Evolutionary conservation across 1,140 invertebrate species (phyloP).

Genomic region (Ruditapes philippinarum): DNA sequence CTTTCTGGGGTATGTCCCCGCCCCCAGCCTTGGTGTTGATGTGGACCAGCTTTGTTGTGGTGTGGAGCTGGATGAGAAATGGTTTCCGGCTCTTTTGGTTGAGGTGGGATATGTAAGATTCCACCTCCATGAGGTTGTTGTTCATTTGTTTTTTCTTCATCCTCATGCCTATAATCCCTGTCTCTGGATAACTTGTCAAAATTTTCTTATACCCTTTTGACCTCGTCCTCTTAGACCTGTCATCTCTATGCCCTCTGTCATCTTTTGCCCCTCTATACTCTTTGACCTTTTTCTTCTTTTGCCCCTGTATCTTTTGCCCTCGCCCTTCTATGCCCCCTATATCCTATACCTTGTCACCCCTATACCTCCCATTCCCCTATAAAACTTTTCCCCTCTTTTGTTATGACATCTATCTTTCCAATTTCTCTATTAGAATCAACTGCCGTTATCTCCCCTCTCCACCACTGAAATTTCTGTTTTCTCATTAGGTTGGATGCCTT

Average conservation of each 20-base stretch:
- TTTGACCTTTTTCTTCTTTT: too few species aligned
- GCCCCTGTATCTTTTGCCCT: slow-evolving; percentile 34
- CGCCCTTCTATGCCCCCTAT: not conserved
- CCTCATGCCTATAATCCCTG: not conserved
- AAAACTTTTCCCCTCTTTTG: too few species aligned
- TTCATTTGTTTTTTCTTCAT: not conserved
- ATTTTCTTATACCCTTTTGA: too few species aligned
- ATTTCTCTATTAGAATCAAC: slow-evolving; percentile 6
- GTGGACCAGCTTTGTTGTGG: not conserved
- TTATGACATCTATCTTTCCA: not conserved
- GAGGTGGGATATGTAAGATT: slow-evolving; percentile 53
- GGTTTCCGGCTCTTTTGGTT: not conserved
- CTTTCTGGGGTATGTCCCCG: slow-evolving; percentile 13
- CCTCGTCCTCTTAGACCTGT: not conserved
- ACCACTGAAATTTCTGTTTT: slow-evolving; percentile 11
- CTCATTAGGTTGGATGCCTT: slow-evolving; percentile 24
- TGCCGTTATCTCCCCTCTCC: slow-evolving; percentile 27
- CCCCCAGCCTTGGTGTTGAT: slow-evolving; percentile 17
- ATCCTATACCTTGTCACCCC: slow-evolving; percentile 5
- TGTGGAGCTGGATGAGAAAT: not conserved
- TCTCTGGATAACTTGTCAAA: slow-evolving; percentile 15
- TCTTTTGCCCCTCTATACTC: too few species aligned
- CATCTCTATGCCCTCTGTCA: slow-evolving; percentile 35
- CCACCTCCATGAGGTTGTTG: slow-evolving; percentile 48
- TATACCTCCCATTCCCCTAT: not conserved